Evolutionary conservation across 2,113 vertebrate genomes (phyloP), one percentile per base, ranked within the genome.

Genomic region (Muntiacus muntjak): DNA sequence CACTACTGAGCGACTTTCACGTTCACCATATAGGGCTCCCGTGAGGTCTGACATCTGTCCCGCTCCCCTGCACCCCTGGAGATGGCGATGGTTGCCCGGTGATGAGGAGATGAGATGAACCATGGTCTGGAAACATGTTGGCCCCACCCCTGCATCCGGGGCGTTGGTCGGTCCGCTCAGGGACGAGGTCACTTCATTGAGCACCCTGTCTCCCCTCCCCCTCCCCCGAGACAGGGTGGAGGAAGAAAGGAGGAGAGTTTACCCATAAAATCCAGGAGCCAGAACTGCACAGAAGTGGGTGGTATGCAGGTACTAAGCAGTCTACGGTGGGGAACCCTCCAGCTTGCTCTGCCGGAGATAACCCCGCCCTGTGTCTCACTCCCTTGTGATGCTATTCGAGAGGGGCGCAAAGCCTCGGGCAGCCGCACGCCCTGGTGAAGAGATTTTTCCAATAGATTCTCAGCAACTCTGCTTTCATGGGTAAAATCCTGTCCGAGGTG

Each of bases 371-470:
- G 5, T 2, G 14, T 17, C 4, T 21, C 16, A 5, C 16, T 7
- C 16, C 6, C 47, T 19, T 5, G 7, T 2, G 58, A 19, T 6
- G 62, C 16, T 15, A 7, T 23, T n/a, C 5, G 0, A 9, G 10
- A 28, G 3, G 7, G 7, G 21, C 6, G 5, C 45, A 33, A 60
- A 21, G 43, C 2, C 16, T 19, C 2, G 0, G 52, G 16, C 33
- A 71, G 12, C n/a, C 0, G 0, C 5, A 8, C 1, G 17, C 2
- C 0, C 3, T 25, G 30, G 7, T 10, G 76, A 33, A 13, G 3
- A 13, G 6, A 2, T 36, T 43, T 13, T n/a, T 9, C 0, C 5
- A 17, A 4, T 11, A 36, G 21, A 8, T 23, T 30, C n/a, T 36
- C 6, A 8, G 36, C 47, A 36, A 23, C 25, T 92, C 30, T 14